Base-by-base conservation (phyloP, 2,113 vertebrate species). In the Toxostoma redivivum region DNA sequence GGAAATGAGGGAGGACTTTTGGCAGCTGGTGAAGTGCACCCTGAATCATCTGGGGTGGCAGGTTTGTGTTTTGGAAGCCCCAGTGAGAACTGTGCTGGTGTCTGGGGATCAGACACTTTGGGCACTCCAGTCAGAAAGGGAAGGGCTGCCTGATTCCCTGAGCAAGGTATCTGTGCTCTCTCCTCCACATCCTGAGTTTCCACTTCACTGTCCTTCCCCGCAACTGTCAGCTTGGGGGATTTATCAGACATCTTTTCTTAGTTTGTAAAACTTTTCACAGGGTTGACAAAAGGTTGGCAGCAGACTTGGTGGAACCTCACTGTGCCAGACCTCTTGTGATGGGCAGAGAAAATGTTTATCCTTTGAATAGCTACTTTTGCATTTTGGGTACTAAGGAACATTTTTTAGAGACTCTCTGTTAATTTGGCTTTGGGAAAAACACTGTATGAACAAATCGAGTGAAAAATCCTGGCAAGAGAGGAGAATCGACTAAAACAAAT, bases 241-340 rank as follows among this genome's bases (percentile, higher is more conserved):
- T 60, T 13, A 21, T 62, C 64, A 42, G n/a, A 3, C 1, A 0
- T 12, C 33, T 95, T 40, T 47, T 23, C 24, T 18, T 37, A 33
- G 33, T 10, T 50, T 23, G 30, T 60, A 53, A 51, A 70, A 24
- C 50, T 69, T 62, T 25, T 58, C 44, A 1, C 15, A 9, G 24
- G 21, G 16, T 13, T 85, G 78, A 19, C 15, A 14, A 45, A 69
- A 53, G 33, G 11, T 22, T 20, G 45, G 11, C 58, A 15, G 33
- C 10, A 23, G 23, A 4, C 11, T 73, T 0, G 0, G 16, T 33
- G n/a, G 27, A 50, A 47, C 24, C 30, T 44, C 30, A 0, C 5
- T 33, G 12, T 11, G 5, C 14, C 74, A 77, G 69, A 56, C 5
- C 5, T 38, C 45, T n/a, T 0, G 2, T 33, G 61, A 78, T 5